These are phyloP conservation scores for Caenorhabditis latens DNA, from an alignment of 1,140 invertebrate genomes.

Conservation along the genomic window DNA sequence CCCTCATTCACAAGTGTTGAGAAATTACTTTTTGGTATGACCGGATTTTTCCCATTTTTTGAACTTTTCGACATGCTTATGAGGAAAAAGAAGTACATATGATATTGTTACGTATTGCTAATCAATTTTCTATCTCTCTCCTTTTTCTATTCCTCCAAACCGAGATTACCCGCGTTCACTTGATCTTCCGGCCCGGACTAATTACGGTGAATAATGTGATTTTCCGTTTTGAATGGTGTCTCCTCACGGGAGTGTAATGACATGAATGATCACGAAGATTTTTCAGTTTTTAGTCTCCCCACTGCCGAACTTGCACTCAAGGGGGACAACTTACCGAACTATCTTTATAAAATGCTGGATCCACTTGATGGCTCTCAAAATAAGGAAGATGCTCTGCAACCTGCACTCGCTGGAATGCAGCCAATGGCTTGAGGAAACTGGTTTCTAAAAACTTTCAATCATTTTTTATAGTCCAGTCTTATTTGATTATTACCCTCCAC, in stretches of 20 bases:
- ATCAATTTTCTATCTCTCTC: too few relatives aligned
- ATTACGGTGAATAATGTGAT: not conserved
- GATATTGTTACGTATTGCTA: too few relatives aligned
- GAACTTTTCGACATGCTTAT: too few relatives aligned
- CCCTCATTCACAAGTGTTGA: too few relatives aligned
- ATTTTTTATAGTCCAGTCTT: too few relatives aligned
- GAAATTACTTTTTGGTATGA: too few relatives aligned
- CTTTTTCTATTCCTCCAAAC: not conserved
- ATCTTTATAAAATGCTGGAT: not conserved
- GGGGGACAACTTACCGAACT: not conserved
- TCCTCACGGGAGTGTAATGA: not conserved
- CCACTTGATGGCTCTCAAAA: not conserved
- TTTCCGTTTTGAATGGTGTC: not conserved
- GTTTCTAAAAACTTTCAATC: too few relatives aligned
- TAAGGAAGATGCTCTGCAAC: not conserved
- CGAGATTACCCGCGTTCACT: not conserved
- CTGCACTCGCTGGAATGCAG: not conserved
- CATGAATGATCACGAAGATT: not conserved
- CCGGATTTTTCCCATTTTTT: too few relatives aligned
- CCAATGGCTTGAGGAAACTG: not conserved
- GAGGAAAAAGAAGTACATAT: too few relatives aligned
- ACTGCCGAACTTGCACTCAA: too few relatives aligned
- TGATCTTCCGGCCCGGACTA: not conserved
- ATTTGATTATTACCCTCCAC: not conserved
- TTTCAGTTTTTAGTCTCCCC: too few relatives aligned